Base-by-base conservation (phyloP, 2,797 vertebrate genomes). In the Cirrhinus mrigala region DNA sequence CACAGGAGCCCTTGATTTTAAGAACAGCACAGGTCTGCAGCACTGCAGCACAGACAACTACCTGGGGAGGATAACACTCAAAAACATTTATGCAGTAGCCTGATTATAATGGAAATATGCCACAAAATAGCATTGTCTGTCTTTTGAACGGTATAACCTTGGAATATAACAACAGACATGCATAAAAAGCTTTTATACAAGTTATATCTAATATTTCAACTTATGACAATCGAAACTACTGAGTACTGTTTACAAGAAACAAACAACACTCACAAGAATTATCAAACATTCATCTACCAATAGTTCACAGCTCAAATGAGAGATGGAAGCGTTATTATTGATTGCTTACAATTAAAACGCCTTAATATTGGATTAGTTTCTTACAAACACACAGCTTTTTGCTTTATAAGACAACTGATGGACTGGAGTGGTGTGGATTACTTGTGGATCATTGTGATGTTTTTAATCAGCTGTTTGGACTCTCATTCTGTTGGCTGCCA, bases 61-160 rank as follows among this genome's bases (percentile, higher is more conserved):
- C 90, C 79, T 64, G 48, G 70, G 52, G 44, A 66, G 68, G 87
- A 90, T 82, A 64, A 84, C 1, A 1, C 64, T 75, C 85, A 80
- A 68, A 90, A 86, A 82, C 88, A 91, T 94, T 93, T 93, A 90
- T 92, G 92, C 91, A 93, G 92, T 86, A 90, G 87, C 88, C 80
- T 91, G 40, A 44, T 44, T 44, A 90, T 91, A 91, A 79, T 85
- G 83, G 81, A 89, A 90, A 91, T 90, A 60, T 86, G 86, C n/a
- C 10, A 91, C 90, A 91, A 46, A 89, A 89, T 88, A 86, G 81
- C 90, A 86, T 81, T 74, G 87, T 79, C 83, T 81, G 64, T 83
- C 81, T 89, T 90, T 85, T 77, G 62, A 66, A 44, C 29, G 16
- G 22, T 76, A 66, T 20, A 56, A 37, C 12, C 44, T 33, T 29